Conservation (phyloP, 2,113 vertebrate species). For the Corapipo altera region DNA sequence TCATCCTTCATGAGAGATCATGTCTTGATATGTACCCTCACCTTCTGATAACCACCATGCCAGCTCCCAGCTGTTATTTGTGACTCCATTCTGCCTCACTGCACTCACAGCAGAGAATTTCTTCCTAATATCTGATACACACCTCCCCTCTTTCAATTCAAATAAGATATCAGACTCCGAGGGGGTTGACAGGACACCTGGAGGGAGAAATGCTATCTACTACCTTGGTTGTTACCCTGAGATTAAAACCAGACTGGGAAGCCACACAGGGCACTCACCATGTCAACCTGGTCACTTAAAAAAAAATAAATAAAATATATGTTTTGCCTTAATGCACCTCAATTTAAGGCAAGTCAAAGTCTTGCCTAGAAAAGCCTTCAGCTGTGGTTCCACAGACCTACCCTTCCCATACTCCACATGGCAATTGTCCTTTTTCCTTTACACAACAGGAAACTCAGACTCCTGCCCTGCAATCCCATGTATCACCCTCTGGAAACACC, state of each 20-base stretch:
- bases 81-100: neutral
- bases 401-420: neutral
- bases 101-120: neutral
- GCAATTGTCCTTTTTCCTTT: neutral
- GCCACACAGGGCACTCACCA: too few species aligned
- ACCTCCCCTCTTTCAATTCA: neutral
- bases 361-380: neutral
- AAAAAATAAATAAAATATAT: too few species aligned
- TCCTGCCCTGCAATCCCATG: neutral
- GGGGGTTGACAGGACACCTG: neutral
- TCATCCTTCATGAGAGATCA: neutral
- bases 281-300: accelerated
- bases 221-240: neutral
- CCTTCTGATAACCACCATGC: neutral
- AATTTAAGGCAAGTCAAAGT: neutral
- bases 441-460: neutral
- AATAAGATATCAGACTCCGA: neutral
- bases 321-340: neutral
- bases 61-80: neutral
- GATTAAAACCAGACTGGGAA: neutral
- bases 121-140: neutral
- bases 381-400: neutral
- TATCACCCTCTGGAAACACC: neutral
- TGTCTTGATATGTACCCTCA: neutral
- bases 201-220: neutral